These are phyloP conservation scores for Xestia ashworthii DNA, from an alignment of 2,888 invertebrate genomes.

Conservation along the genomic window DNA sequence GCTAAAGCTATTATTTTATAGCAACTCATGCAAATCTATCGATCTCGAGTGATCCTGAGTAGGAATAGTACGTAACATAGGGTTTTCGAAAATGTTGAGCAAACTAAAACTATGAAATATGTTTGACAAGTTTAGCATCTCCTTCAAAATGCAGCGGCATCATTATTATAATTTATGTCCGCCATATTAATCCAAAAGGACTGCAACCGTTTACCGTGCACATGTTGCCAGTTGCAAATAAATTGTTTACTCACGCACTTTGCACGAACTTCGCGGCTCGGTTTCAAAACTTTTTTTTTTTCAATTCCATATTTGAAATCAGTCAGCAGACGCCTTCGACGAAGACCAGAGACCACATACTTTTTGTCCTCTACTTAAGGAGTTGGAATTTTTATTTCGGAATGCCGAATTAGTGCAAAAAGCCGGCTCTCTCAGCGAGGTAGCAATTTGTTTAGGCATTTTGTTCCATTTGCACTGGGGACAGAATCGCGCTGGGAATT, in stretches of 20 bases:
- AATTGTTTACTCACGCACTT: constrained; percentile 61
- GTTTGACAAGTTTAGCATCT: constrained; percentile 11
- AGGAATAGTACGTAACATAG: no score
- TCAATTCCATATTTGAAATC: constrained; percentile 76
- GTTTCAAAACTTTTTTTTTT: constrained; percentile 77
- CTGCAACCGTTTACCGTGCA: constrained; percentile 57
- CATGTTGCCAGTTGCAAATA: constrained; percentile 64
- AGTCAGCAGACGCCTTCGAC: constrained; percentile 76
- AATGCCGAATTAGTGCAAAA: constrained; percentile 91
- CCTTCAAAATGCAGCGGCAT: constrained; percentile 14
- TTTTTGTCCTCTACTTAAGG: constrained; percentile 85
- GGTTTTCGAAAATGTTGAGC: background rate
- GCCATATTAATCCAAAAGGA: constrained; percentile 55
- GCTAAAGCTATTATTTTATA: background rate
- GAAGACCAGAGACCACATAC: constrained; percentile 78
- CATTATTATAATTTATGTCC: no score
- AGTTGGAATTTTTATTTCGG: constrained; percentile 90
- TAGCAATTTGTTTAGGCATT: constrained; percentile 89
- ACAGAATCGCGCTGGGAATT: constrained; percentile 81
- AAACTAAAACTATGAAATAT: background rate
- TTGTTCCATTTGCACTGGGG: constrained; percentile 85
- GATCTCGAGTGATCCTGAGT: background rate
- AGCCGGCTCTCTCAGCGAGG: constrained; percentile 83
- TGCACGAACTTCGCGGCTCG: constrained; percentile 69
- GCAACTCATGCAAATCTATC: background rate